Conservation (phyloP, 2,113 vertebrate genomes). For the Ptychochromis oligacanthus region DNA sequence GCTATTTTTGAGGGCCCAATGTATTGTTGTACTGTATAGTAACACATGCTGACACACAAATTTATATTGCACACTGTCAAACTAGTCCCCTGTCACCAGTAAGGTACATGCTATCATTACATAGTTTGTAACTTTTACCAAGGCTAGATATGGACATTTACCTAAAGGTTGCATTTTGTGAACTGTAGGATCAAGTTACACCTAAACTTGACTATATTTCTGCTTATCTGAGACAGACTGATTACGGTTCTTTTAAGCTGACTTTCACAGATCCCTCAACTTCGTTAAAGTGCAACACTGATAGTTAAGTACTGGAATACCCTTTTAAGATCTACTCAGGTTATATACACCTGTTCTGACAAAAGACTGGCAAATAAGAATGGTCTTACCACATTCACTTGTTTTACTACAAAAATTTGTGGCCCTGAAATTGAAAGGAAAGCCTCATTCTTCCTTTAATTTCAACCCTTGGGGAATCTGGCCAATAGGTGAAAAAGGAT, state of each 20-base stretch:
- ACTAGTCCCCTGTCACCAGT: too few species aligned
- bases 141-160: not conserved
- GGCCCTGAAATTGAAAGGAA: too few species aligned
- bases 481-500: not conserved
- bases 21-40: not conserved
- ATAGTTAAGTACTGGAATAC: not conserved
- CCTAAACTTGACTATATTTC: not conserved
- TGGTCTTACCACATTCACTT: too few species aligned
- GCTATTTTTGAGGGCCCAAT: too few species aligned
- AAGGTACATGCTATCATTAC: too few species aligned
- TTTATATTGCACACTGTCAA: too few species aligned
- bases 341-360: not conserved
- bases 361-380: not conserved
- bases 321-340: not conserved
- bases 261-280: too few species aligned
- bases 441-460: not conserved
- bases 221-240: too few species aligned
- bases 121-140: not conserved
- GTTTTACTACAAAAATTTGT: too few species aligned
- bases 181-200: not conserved
- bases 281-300: not conserved
- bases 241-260: too few species aligned
- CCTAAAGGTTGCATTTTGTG: not conserved
- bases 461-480: not conserved
- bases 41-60: fast-evolving